Percentiles rank a stretch among this genome's conserved stretches.
phyloP scores from a whole-genome alignment of 2,888 invertebrate genomes.

The Cerceris rybyensis region DNA sequence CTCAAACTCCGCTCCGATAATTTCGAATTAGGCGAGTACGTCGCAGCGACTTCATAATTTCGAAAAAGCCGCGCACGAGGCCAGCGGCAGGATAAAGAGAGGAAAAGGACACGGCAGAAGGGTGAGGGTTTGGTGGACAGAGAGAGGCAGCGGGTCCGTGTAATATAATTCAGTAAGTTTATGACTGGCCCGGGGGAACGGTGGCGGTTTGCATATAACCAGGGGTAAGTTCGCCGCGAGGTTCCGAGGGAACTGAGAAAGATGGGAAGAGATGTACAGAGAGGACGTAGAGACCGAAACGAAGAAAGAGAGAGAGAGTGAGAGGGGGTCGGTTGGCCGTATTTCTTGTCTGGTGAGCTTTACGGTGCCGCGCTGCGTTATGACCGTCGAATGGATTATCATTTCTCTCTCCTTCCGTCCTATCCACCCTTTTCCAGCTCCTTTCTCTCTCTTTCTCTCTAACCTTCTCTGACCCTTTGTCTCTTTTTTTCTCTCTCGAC shows the following conservation, averaged over 20 bases:
- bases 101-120: slow-evolving; percentile 22
- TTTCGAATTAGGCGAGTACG: too few relatives aligned
- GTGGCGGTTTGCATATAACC: slow-evolving; percentile 81
- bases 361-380: slow-evolving; percentile 78
- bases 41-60: slow-evolving; percentile 31
- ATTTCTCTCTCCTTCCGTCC: slow-evolving; percentile 69
- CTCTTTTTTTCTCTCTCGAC: slow-evolving; percentile 34
- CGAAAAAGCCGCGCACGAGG: slow-evolving; percentile 33
- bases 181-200: slow-evolving; percentile 80
- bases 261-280: slow-evolving; percentile 57
- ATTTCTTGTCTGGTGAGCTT: slow-evolving; percentile 82
- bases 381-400: slow-evolving; percentile 81
- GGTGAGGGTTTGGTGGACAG: slow-evolving; percentile 30
- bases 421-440: slow-evolving; percentile 40
- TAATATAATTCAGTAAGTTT: slow-evolving; percentile 82
- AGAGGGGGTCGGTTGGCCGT: slow-evolving; percentile 75
- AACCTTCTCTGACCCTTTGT: slow-evolving; percentile 17
- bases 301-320: slow-evolving; percentile 28
- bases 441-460: slow-evolving; percentile 13
- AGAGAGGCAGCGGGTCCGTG: slow-evolving; percentile 69
- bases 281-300: slow-evolving; percentile 53
- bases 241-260: slow-evolving; percentile 58
- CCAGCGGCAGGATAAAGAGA: slow-evolving; percentile 1
- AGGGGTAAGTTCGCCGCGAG: slow-evolving; percentile 78
- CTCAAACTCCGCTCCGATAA: too few relatives aligned